Evolutionary conservation across 2,797 vertebrate genomes (phyloP).

Genomic region (Notolabrus celidotus): DNA sequence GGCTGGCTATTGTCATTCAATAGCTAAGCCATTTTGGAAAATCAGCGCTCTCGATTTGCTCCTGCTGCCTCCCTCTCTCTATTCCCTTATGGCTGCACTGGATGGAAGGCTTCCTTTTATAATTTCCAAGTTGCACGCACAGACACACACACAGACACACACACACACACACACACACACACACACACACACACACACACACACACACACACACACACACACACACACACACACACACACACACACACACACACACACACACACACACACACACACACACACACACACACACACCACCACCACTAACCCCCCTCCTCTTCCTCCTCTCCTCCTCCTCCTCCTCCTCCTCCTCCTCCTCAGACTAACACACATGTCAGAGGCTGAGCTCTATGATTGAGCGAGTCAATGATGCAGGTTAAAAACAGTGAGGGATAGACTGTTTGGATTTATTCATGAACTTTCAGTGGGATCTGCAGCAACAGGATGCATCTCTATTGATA

Average conservation of each 20-base stretch:
- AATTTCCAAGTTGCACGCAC: conserved; percentile 82
- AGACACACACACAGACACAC: conserved; percentile 71
- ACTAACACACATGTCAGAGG: conserved; percentile 58
- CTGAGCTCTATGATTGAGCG: conserved; percentile 49
- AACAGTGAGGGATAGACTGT: background rate
- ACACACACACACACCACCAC: conserved; percentile 59
- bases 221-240: conserved; percentile 69
- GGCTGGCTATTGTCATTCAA: conserved; percentile 90
- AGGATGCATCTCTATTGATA: conserved; percentile 35
- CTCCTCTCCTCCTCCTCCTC: background rate
- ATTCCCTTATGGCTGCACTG: conserved; percentile 84
- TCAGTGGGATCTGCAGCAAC: conserved; percentile 21
- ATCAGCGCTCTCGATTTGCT: conserved; percentile 81
- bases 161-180: conserved; percentile 69
- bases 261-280: conserved; percentile 71
- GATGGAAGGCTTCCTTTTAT: conserved; percentile 87
- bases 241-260: conserved; percentile 73
- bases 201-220: conserved; percentile 70
- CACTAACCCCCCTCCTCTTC: too few relatives aligned
- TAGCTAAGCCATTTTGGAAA: conserved; percentile 82
- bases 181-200: conserved; percentile 73
- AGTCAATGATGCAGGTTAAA: conserved; percentile 34
- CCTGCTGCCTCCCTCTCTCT: conserved; percentile 77
- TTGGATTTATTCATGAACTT: conserved; percentile 19
- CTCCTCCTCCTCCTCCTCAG: conserved; percentile 15